Evolutionary conservation across 2,113 vertebrate species (phyloP).

Genomic region (Petaurus breviceps): DNA sequence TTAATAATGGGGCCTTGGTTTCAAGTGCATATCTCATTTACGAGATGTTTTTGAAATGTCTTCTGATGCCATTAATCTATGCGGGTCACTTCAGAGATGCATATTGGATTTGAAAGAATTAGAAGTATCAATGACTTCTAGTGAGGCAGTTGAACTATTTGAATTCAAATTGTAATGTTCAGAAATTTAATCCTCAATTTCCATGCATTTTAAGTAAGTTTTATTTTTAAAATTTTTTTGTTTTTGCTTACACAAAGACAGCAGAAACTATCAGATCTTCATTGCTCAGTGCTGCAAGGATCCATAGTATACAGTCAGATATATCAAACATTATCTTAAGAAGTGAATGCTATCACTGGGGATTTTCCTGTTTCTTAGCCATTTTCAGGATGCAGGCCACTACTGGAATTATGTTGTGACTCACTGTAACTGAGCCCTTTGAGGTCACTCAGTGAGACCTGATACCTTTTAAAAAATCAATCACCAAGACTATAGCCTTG

Average conservation of each 20-base stretch:
- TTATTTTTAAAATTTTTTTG: conserved; percentile 1
- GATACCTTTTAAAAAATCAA: conserved; percentile 65
- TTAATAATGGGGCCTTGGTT: not conserved
- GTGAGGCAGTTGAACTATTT: conserved; percentile 75
- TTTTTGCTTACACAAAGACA: conserved; percentile 12
- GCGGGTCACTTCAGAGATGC: conserved; percentile 71
- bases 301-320: conserved; percentile 31
- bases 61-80: conserved; percentile 69
- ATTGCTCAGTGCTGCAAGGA: conserved; percentile 34
- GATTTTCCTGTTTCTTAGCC: conserved; percentile 36
- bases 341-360: conserved; percentile 31
- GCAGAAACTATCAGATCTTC: conserved; percentile 7
- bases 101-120: conserved; percentile 57
- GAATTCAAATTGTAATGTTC: conserved; percentile 71
- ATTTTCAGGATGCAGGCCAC: conserved; percentile 40
- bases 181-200: conserved; percentile 31
- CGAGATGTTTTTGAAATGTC: not conserved
- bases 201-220: conserved; percentile 64
- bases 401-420: conserved; percentile 30
- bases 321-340: conserved; percentile 21
- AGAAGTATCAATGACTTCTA: conserved; percentile 19
- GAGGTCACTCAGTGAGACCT: conserved; percentile 49
- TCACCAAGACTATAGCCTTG: conserved; percentile 34
- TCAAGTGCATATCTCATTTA: not conserved
- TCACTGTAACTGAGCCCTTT: conserved; percentile 32